phyloP scores from a whole-genome alignment of 92 coral and sea anemone genomes.

The Zoanthus solanderi region DNA sequence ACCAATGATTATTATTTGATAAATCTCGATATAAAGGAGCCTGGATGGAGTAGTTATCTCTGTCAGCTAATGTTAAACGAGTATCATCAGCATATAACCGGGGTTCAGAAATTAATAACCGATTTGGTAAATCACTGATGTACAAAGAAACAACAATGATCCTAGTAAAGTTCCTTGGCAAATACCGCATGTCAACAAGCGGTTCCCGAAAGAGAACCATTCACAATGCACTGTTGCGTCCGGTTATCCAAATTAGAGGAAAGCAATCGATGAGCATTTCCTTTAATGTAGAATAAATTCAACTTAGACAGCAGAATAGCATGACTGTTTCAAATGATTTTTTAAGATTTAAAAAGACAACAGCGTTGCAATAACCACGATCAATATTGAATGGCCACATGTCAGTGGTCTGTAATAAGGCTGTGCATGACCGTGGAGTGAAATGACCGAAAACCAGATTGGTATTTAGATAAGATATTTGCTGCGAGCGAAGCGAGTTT shows the following conservation, averaged over 20 bases:
- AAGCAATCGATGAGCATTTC: conserved; percentile 34
- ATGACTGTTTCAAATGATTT: no score
- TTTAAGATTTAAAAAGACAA: conserved; percentile 20
- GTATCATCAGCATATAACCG: no score
- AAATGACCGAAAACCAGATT: neutral
- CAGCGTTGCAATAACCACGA: conserved; percentile 57
- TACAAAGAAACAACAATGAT: no score
- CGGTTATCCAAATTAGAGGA: conserved; percentile 44
- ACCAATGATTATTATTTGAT: no score
- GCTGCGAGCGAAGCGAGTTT: no score
- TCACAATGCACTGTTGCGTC: conserved; percentile 51
- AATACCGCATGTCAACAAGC: conserved; percentile 45
- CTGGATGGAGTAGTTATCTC: no score
- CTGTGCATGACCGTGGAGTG: conserved; percentile 49
- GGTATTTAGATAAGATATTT: conserved; percentile 22
- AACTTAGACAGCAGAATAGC: neutral
- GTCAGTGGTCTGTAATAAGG: conserved; percentile 57
- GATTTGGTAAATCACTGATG: no score
- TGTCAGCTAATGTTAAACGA: no score
- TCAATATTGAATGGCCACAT: conserved; percentile 61
- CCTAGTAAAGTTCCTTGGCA: no score
- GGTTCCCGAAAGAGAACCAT: conserved; percentile 38
- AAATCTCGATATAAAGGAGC: no score
- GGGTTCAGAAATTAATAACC: no score
- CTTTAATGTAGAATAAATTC: neutral